phyloP scores from a whole-genome alignment of 2,797 vertebrate genomes.

The Dryobates pubescens region DNA sequence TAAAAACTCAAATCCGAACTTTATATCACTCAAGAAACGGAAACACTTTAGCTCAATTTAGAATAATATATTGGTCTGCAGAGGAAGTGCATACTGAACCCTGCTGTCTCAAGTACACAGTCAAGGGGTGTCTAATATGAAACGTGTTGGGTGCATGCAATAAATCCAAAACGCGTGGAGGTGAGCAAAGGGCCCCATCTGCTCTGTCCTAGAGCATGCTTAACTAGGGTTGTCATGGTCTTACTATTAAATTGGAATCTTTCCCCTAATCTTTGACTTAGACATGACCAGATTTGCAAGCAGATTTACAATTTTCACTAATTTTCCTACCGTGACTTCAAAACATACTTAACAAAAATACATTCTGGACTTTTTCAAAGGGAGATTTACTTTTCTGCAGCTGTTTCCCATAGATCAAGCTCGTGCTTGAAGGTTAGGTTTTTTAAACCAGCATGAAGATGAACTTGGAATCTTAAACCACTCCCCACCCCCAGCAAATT shows the following conservation, averaged over 20 bases:
- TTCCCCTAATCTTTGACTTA: slow-evolving; percentile 73
- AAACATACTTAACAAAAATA: slow-evolving; percentile 67
- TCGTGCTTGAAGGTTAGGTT: slow-evolving; percentile 67
- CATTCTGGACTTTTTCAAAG: slow-evolving; percentile 72
- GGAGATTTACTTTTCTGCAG: slow-evolving; percentile 76
- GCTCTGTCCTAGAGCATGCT: slow-evolving; percentile 70
- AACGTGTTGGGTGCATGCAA: slow-evolving; percentile 69
- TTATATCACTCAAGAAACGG: slow-evolving; percentile 69
- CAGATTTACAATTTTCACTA: slow-evolving; percentile 80
- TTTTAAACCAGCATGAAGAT: slow-evolving; percentile 72
- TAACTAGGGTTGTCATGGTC: slow-evolving; percentile 75
- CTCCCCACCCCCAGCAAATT: slow-evolving; percentile 55
- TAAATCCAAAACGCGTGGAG: slow-evolving; percentile 71
- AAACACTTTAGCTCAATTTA: slow-evolving; percentile 81
- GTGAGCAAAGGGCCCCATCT: slow-evolving; percentile 65
- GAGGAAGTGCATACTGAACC: slow-evolving; percentile 76
- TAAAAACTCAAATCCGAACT: slow-evolving; percentile 72
- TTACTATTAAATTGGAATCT: slow-evolving; percentile 76
- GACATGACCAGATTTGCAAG: slow-evolving; percentile 77
- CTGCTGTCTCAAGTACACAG: slow-evolving; percentile 74
- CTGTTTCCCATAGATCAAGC: slow-evolving; percentile 80
- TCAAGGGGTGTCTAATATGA: slow-evolving; percentile 77
- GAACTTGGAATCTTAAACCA: slow-evolving; percentile 55
- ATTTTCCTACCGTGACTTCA: slow-evolving; percentile 80
- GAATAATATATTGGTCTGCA: slow-evolving; percentile 81